Base-by-base conservation (phyloP, 2,797 vertebrate genomes). In the Sebastes hopkinsi region DNA sequence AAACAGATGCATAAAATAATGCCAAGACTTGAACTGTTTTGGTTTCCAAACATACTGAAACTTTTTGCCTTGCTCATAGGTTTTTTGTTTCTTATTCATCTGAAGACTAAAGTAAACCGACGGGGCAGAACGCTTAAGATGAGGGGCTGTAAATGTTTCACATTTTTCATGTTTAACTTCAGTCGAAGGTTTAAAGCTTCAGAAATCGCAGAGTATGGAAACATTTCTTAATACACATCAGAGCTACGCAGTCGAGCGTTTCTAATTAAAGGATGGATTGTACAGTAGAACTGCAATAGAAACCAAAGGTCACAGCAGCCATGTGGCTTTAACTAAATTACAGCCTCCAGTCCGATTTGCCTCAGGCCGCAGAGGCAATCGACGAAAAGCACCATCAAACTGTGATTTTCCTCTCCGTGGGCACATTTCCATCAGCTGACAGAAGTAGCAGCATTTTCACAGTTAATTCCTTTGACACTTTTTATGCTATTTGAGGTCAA, bases 241-340 rank as follows among this genome's bases (percentile, higher is more conserved):
- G 34, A 66, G 78, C 36, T 42, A 1, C 54, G 16, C 11, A 50
- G 58, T 50, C 12, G 7, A 46, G 23, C 16, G 3, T 29, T 72
- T 71, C 30, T 84, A 87, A 84, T 81, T 71, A 67, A 30, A 86
- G 71, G 72, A 68, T 1, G n/a, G 25, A 62, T 79, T 1, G 1
- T 30, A 50, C 22, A 62, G 67, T 69, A 23, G 54, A 54, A 36
- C 22, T 11, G 30, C 25, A 58, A 4, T 14, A 67, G 66, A 62
- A 65, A 68, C 9, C 56, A 59, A 46, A 80, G 71, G 71, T 84
- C 83, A 56, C 32, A 59, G 67, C 66, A 23, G 72, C 60, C 25
- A 1, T 50, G 78, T 73, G 78, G 68, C 46, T 78, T 59, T 6
- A 67, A 74, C 65, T 5, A 81, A 87, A 91, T 88, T 75, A 87